Evolutionary conservation across 2,888 invertebrate species (phyloP), one percentile per base, ranked within the genome.

Genomic region (Thyatira batis): DNA sequence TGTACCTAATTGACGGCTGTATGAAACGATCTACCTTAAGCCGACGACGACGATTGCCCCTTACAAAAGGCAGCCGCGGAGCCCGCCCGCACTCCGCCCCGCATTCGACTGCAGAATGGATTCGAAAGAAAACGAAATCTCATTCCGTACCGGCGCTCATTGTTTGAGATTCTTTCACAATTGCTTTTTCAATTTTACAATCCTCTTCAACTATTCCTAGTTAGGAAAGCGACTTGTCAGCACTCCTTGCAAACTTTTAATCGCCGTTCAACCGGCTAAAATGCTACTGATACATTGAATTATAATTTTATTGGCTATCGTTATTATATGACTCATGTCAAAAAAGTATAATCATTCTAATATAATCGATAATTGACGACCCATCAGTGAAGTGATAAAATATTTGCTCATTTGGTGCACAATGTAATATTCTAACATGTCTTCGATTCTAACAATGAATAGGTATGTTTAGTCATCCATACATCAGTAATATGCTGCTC

Each of bases 81-180:
- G 54, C 62, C 70, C 63, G 56, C 73, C 67, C 65, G 66, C 71
- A 64, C 69, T 70, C 72, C 74, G 65, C 69, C 71, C 72, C 74
- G 67, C 67, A 68, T 78, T 78, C 76, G 74, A 76, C 78, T 78
- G 76, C 76, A 75, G 76, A 81, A 80, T 74, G 69, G 76, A 79
- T 79, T 78, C 78, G 76, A 84, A 87, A 84, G 87, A 85, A 88
- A 85, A 84, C 84, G 76, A 80, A 82, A 86, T 86, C 81, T 83
- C 82, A 84, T 87, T 87, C 76, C 82, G 71, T 70, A 71, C 72
- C 70, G 65, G 68, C 72, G 76, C 68, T 80, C 82, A 80, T 86
- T 87, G 87, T 87, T 87, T 85, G 85, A 78, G 73, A 81, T 76
- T 73, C 78, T 78, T 73, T 78, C 81, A 78, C 83, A 82, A 86